Percentiles rank a stretch among this genome's conserved stretches.
These are phyloP conservation scores for Phragmatobia fuliginosa DNA, from an alignment of 2,888 invertebrate genomes.

Conservation along the genomic window DNA sequence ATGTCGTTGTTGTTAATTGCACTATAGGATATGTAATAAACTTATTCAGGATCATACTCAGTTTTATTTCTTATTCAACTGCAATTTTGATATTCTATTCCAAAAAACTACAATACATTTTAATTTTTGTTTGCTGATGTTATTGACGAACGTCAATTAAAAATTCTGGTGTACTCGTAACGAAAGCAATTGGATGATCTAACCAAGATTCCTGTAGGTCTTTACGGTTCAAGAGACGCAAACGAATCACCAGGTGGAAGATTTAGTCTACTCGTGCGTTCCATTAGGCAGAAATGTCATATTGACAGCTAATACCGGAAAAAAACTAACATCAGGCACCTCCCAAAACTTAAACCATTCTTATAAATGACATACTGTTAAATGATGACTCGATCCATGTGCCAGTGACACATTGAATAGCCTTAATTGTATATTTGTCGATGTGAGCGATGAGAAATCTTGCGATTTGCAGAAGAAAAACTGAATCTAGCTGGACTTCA, in stretches of 20 bases:
- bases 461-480: background rate
- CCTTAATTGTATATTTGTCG: background rate
- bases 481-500: background rate
- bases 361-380: background rate
- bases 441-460: background rate
- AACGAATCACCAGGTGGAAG: background rate
- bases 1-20: background rate
- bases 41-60: slow-evolving; percentile 1
- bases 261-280: background rate
- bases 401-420: too few species aligned
- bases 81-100: too few species aligned
- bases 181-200: background rate
- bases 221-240: background rate
- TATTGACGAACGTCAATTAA: background rate
- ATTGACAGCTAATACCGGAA: too few species aligned
- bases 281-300: too few species aligned
- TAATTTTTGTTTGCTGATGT: background rate
- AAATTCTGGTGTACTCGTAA: background rate
- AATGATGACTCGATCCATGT: background rate
- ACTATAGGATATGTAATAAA: slow-evolving; percentile 38
- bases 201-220: background rate
- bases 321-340: background rate
- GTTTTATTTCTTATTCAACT: background rate
- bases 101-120: too few species aligned
- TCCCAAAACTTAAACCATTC: background rate